Percentiles rank a stretch among this genome's conserved stretches.
Evolutionary conservation across 1,140 invertebrate genomes (phyloP).

Genomic region (Rhagoletis pomonella): DNA sequence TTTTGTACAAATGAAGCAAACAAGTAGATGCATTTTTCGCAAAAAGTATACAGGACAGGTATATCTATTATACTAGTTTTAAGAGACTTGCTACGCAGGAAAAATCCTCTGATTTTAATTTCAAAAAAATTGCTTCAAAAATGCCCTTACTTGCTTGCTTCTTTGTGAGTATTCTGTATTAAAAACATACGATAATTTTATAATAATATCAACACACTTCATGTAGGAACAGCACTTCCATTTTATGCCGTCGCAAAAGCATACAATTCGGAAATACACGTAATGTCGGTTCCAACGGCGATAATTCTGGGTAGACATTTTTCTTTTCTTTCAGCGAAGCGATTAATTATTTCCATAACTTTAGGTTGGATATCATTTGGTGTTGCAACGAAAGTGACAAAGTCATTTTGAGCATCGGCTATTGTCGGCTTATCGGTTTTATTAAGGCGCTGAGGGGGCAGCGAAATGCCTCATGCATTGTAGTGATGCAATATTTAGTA

Average conservation of each 20-base stretch:
- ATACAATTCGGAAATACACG: background rate
- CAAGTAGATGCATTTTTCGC: background rate
- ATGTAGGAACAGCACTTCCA: slow-evolving; percentile 13
- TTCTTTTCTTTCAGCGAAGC: background rate
- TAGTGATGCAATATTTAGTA: background rate
- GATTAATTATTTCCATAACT: no score
- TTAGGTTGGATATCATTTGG: no score
- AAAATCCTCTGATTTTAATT: background rate
- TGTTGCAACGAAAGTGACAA: no score
- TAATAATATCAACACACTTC: slow-evolving; percentile 28
- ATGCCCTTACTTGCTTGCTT: slow-evolving; percentile 29
- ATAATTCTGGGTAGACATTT: background rate
- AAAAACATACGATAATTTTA: slow-evolving; percentile 16
- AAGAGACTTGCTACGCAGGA: background rate
- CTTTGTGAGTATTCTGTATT: background rate
- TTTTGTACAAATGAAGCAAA: slow-evolving; percentile 60
- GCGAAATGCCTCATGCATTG: no score
- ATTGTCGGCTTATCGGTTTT: no score
- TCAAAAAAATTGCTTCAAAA: slow-evolving; percentile 29
- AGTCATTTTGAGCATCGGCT: no score
- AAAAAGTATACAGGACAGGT: slow-evolving; percentile 62
- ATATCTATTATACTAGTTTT: slow-evolving; percentile 54
- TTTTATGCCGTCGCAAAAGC: slow-evolving; percentile 4
- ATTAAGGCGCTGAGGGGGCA: no score
- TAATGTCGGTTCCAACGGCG: background rate